Percentiles rank a stretch among this genome's conserved stretches.
Evolutionary conservation across 1,140 invertebrate genomes (phyloP).

Genomic region (Amyelois transitella): DNA sequence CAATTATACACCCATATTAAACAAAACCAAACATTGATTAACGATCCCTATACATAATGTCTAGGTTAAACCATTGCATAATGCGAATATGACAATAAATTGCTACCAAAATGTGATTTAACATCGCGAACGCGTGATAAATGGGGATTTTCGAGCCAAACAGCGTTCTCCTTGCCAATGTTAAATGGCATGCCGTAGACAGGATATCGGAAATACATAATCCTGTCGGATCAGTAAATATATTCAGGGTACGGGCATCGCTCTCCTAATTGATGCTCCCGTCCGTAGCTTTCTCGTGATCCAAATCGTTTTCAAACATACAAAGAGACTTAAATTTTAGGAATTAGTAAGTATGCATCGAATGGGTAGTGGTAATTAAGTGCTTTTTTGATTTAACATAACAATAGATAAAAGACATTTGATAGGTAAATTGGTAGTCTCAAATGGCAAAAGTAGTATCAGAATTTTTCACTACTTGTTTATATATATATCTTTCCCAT

Average conservation of each 20-base stretch:
- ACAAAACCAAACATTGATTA: background rate
- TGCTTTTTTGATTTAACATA: no score
- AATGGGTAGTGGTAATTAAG: no score
- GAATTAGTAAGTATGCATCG: background rate
- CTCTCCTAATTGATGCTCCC: background rate
- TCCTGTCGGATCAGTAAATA: background rate
- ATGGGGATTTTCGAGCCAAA: conserved; percentile 13
- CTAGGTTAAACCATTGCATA: background rate
- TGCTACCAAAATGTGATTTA: conserved; percentile 12
- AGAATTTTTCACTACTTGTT: no score
- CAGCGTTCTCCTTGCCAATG: conserved; percentile 12
- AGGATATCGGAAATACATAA: conserved; percentile 12
- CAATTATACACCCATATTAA: background rate
- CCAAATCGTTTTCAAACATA: background rate
- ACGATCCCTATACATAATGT: background rate
- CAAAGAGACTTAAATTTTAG: background rate
- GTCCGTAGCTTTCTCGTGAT: background rate
- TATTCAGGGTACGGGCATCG: background rate
- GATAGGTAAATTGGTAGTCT: no score
- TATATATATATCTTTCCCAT: no score
- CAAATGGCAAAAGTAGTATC: no score
- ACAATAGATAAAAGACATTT: no score
- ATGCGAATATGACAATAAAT: conserved; percentile 14
- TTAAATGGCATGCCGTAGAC: conserved; percentile 11
- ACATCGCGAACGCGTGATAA: conserved; percentile 9